These are phyloP conservation scores for Myxocyprinus asiaticus DNA, from an alignment of 2,113 vertebrate genomes.

Conservation along the genomic window DNA sequence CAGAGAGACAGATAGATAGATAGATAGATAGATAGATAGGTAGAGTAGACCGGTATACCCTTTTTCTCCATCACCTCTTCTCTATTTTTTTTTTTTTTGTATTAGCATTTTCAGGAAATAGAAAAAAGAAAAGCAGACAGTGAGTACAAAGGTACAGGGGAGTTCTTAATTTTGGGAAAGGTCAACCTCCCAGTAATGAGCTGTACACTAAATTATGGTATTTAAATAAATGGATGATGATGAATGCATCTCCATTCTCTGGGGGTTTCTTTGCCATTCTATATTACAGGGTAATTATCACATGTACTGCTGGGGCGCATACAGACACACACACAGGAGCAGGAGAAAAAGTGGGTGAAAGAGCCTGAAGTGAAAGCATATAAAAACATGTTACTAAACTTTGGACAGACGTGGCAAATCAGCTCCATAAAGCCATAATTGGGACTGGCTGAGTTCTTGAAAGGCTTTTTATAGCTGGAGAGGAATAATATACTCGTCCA, in stretches of 20 bases:
- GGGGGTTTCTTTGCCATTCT: slow-evolving; percentile 47
- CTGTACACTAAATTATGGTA: slow-evolving; percentile 67
- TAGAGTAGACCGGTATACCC: not conserved
- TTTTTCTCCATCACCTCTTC: not conserved
- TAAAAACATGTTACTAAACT: slow-evolving; percentile 56
- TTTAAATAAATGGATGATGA: slow-evolving; percentile 66
- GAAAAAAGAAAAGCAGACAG: not conserved
- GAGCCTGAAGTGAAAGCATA: slow-evolving; percentile 41
- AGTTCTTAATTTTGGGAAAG: slow-evolving; percentile 59
- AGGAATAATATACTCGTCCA: slow-evolving; percentile 56
- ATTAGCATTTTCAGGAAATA: slow-evolving; percentile 27
- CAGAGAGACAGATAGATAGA: too few species aligned
- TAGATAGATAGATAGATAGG: not conserved
- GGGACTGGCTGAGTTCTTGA: slow-evolving; percentile 53
- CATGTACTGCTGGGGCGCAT: slow-evolving; percentile 38
- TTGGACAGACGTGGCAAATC: slow-evolving; percentile 51
- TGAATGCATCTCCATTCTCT: slow-evolving; percentile 59
- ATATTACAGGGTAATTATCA: slow-evolving; percentile 59
- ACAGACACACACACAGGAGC: slow-evolving; percentile 28
- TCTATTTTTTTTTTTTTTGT: not conserved
- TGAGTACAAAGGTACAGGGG: slow-evolving; percentile 3
- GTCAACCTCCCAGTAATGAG: slow-evolving; percentile 63
- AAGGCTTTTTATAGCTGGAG: slow-evolving; percentile 60
- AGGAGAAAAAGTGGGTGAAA: slow-evolving; percentile 10
- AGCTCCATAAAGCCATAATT: slow-evolving; percentile 55